These are phyloP conservation scores for Parauchenoglanis ngamensis DNA, from an alignment of 2,797 vertebrate genomes.

Conservation along the genomic window DNA sequence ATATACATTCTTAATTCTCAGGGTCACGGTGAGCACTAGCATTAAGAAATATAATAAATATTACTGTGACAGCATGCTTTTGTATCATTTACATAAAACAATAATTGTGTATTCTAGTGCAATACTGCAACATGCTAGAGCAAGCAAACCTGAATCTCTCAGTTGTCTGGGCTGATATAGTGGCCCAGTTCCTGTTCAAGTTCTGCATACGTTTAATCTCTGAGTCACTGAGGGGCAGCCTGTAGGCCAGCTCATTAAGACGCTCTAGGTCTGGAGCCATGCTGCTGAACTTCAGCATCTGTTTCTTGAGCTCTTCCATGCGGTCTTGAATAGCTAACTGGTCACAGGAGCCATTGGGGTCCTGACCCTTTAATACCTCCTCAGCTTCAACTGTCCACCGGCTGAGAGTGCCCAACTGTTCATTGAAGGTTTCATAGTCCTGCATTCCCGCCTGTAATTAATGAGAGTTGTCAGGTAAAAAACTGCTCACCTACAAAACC, in stretches of 20 bases:
- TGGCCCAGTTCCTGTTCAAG: conserved; percentile 89
- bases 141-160: conserved; percentile 89
- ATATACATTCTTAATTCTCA: not conserved
- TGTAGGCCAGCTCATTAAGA: conserved; percentile 90
- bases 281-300: conserved; percentile 92
- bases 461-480: not conserved
- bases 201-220: conserved; percentile 92
- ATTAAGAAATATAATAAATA: not conserved
- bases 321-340: conserved; percentile 78
- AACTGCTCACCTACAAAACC: not conserved
- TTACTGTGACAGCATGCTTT: not conserved
- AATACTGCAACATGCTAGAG: not conserved
- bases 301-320: conserved; percentile 92
- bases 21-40: not conserved
- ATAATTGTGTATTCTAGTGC: not conserved
- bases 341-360: conserved; percentile 83
- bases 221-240: conserved; percentile 87
- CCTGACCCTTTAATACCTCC: conserved; percentile 81
- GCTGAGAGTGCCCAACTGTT: conserved; percentile 81
- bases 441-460: conserved; percentile 78
- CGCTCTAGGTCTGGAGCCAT: conserved; percentile 88
- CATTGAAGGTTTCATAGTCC: conserved; percentile 86
- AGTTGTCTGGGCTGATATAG: conserved; percentile 86
- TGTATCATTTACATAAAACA: not conserved
- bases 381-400: conserved; percentile 81